phyloP scores from a whole-genome alignment of 2,113 vertebrate genomes.

The Gasterosteus aculeatus region DNA sequence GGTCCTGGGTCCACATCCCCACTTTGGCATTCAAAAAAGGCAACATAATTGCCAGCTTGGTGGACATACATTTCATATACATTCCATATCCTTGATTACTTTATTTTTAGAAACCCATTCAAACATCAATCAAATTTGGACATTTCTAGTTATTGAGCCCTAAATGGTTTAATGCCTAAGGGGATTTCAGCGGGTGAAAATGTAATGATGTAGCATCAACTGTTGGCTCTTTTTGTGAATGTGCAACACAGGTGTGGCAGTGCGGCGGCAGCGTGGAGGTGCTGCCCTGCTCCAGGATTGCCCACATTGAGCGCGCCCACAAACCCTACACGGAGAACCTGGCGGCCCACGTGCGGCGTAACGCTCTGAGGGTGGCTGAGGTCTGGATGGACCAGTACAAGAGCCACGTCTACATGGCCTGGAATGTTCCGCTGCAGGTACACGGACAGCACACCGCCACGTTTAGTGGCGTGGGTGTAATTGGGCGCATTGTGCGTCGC shows the following conservation, averaged over 20 bases:
- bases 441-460: not conserved
- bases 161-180: too few relatives aligned
- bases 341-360: slow-evolving; percentile 90
- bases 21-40: too few relatives aligned
- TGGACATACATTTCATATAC: too few relatives aligned
- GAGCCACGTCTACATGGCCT: slow-evolving; percentile 97
- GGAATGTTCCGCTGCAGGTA: slow-evolving; percentile 95
- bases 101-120: too few relatives aligned
- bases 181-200: too few relatives aligned
- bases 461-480: not conserved
- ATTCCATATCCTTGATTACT: too few relatives aligned
- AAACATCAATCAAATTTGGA: too few relatives aligned
- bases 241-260: slow-evolving; percentile 89
- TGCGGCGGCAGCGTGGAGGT: slow-evolving; percentile 98
- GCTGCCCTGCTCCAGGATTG: slow-evolving; percentile 92
- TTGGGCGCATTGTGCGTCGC: not conserved
- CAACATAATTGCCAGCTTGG: too few relatives aligned
- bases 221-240: not conserved
- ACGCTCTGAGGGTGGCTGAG: slow-evolving; percentile 91
- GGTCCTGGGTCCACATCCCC: too few relatives aligned
- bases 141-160: too few relatives aligned
- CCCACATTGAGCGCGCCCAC: slow-evolving; percentile 95
- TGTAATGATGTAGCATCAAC: too few relatives aligned
- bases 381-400: slow-evolving; percentile 99
- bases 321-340: slow-evolving; percentile 96